These are phyloP conservation scores for Bufotes viridis DNA, from an alignment of 2,797 vertebrate genomes.

Conservation along the genomic window DNA sequence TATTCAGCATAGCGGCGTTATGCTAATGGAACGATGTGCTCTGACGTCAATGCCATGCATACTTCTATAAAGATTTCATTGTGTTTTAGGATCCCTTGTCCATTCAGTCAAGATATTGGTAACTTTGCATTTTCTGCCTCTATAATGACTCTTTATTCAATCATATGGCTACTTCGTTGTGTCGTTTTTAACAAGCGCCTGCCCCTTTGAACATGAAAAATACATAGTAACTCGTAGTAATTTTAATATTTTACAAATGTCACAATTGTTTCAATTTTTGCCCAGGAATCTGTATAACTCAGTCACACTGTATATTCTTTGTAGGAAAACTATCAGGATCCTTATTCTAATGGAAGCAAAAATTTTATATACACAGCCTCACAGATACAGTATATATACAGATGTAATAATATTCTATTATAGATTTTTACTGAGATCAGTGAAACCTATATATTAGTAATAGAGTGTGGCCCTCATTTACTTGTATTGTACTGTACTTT, in stretches of 20 bases:
- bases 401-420: too few species aligned
- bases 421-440: neutral
- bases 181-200: constrained; percentile 31
- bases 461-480: neutral
- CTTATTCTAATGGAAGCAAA: neutral
- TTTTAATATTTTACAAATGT: constrained; percentile 18
- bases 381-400: too few species aligned
- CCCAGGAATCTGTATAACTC: neutral
- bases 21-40: constrained; percentile 52
- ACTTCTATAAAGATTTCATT: constrained; percentile 61
- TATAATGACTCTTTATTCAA: constrained; percentile 45
- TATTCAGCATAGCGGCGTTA: constrained; percentile 46
- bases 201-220: constrained; percentile 18
- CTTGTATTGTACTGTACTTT: neutral
- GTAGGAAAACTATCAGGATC: neutral
- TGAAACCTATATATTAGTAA: neutral
- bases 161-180: constrained; percentile 26
- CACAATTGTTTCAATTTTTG: neutral
- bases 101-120: constrained; percentile 47
- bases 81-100: constrained; percentile 50
- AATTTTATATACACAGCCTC: neutral
- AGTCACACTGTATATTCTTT: neutral
- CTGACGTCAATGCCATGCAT: constrained; percentile 57
- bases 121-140: constrained; percentile 36
- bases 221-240: neutral